Evolutionary conservation across 2,888 invertebrate species (phyloP), one percentile per base, ranked within the genome.

Genomic region (Drosophila cracens): DNA sequence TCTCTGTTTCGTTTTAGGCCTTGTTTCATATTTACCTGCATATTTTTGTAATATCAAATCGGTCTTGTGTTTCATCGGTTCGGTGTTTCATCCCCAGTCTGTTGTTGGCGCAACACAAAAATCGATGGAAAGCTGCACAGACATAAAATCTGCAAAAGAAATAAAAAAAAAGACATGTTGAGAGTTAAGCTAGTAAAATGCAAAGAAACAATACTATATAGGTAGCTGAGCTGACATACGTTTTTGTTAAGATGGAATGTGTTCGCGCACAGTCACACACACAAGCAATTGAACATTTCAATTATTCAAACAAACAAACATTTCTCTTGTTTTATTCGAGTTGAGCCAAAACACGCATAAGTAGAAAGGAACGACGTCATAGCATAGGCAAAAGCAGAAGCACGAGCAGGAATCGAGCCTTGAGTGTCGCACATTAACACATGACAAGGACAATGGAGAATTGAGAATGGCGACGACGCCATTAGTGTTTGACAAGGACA

Each of bases 51-150:
- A 84, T 87, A 90, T 92, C 84, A 89, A 91, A 88, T 92, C 89
- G 85, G 88, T 91, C 90, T 87, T 92, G 31, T 31, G 31, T 31
- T 31, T 31, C 31, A 31, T 31, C 31, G 31, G 76, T 80, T 92
- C 87, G 84, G 90, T 84, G 87, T 92, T 90, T 93, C 93, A 93
- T 93, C 92, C 92, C 93, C 92, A 92, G 90, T 92, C 91, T 90
- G 83, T 92, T 90, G 80, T 83, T 80, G 82, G 76, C 76, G 85
- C 82, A 78, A 79, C 79, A 83, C 87, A 79, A 87, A 87, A 83
- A 90, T 91, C 86, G 91, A 84, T 92, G 81, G 79, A 86, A 87
- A 91, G 80, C 87, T 79, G 88, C 85, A 84, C 70, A 80, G 81
- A 76, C 77, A 79, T 82, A 74, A 72, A 81, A 87, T 91, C 91